These are phyloP conservation scores for Drosophila burlai DNA, from an alignment of 1,140 invertebrate species.

Conservation along the genomic window DNA sequence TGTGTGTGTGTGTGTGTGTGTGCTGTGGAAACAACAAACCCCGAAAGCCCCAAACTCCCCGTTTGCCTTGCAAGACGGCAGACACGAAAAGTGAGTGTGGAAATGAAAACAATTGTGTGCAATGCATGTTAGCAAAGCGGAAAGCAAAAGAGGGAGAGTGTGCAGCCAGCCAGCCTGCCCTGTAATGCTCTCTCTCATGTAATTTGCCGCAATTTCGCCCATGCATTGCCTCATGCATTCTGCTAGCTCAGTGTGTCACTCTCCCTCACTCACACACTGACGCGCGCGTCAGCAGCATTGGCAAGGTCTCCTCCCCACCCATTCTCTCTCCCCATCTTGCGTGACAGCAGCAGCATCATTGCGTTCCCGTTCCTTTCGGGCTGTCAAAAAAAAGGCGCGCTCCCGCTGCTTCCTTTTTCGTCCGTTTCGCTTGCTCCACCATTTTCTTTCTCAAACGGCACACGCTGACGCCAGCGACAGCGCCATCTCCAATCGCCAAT, in stretches of 20 bases:
- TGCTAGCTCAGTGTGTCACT: conserved; percentile 61
- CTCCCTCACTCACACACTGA: conserved; percentile 16
- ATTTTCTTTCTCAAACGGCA: conserved; percentile 71
- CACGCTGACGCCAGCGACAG: conserved; percentile 71
- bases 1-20: conserved; percentile 28
- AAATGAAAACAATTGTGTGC: conserved; percentile 75
- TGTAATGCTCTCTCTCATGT: conserved; percentile 61
- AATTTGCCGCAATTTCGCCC: conserved; percentile 77
- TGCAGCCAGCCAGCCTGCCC: conserved; percentile 48
- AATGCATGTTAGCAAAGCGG: conserved; percentile 33
- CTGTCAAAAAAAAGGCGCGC: conserved; percentile 72
- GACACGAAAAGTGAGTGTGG: conserved; percentile 70
- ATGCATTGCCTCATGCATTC: conserved; percentile 54
- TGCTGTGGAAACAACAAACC: conserved; percentile 59
- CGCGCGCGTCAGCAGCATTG: conserved; percentile 18
- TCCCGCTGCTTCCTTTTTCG: conserved; percentile 47
- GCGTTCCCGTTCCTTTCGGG: conserved; percentile 50
- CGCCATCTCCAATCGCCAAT: conserved; percentile 74
- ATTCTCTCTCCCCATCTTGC: conserved; percentile 41
- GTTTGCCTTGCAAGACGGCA: conserved; percentile 3
- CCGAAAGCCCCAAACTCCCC: conserved; percentile 6
- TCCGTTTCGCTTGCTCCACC: conserved; percentile 65
- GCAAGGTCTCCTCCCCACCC: conserved; percentile 49
- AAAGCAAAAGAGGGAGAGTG: conserved; percentile 45
- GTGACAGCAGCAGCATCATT: conserved; percentile 36